A percentile compares a stretch with the other conserved stretches of the same genome.
phyloP scores from a whole-genome alignment of 2,888 invertebrate species.

The Leptinotarsa tumamoca region DNA sequence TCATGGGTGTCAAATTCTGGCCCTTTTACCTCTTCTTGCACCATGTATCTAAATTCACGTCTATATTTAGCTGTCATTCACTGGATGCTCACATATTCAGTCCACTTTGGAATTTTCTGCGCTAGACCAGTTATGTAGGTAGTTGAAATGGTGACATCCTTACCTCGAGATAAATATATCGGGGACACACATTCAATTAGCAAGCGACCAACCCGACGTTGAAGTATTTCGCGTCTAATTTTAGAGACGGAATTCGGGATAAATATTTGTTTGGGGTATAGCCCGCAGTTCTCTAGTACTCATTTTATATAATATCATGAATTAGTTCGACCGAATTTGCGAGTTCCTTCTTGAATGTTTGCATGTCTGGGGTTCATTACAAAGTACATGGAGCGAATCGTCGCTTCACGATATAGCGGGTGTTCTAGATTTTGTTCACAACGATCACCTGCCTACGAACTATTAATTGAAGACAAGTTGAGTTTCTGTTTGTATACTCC shows the following conservation, averaged over 20 bases:
- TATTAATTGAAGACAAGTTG: background rate
- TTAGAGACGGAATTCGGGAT: slow-evolving; percentile 14
- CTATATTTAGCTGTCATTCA: no score
- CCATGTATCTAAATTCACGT: no score
- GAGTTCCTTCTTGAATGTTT: slow-evolving; percentile 7
- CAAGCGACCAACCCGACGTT: background rate
- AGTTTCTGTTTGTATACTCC: background rate
- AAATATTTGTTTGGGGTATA: slow-evolving; percentile 21
- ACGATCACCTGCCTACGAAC: background rate
- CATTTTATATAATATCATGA: background rate
- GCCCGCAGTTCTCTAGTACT: background rate
- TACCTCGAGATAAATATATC: background rate
- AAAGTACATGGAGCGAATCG: background rate
- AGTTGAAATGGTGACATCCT: slow-evolving; percentile 10
- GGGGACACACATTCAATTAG: slow-evolving; percentile 11
- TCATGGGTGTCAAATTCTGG: no score
- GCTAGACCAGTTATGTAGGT: background rate
- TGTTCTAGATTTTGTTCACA: slow-evolving; percentile 11
- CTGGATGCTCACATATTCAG: background rate
- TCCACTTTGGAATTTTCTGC: background rate
- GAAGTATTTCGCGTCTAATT: slow-evolving; percentile 12
- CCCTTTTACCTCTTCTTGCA: no score
- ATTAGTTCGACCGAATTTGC: background rate
- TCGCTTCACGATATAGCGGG: slow-evolving; percentile 11
- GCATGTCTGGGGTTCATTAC: slow-evolving; percentile 8